Percentiles rank a stretch among this genome's conserved stretches.
Evolutionary conservation across 2,888 invertebrate genomes (phyloP).

Genomic region (Drosophila nigricruria): DNA sequence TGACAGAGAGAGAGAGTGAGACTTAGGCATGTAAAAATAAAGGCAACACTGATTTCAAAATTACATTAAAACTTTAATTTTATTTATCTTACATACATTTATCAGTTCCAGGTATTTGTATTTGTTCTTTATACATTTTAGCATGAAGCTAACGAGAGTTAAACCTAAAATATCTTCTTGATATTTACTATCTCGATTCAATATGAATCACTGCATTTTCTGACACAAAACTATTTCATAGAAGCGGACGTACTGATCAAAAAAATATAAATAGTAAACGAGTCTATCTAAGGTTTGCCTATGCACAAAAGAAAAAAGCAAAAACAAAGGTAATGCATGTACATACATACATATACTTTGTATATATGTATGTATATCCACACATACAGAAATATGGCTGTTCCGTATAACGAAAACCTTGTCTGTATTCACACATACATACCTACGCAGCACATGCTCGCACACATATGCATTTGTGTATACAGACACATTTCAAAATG

Average conservation of each 20-base stretch:
- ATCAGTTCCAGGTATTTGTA: slow-evolving; percentile 63
- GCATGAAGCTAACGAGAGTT: slow-evolving; percentile 30
- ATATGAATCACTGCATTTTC: slow-evolving; percentile 75
- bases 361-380: not conserved
- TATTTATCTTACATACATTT: slow-evolving; percentile 65
- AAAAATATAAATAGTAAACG: slow-evolving; percentile 47
- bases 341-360: slow-evolving; percentile 7
- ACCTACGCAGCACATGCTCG: slow-evolving; percentile 13
- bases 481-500: slow-evolving; percentile 51
- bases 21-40: slow-evolving; percentile 57
- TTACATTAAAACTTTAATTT: slow-evolving; percentile 59
- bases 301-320: slow-evolving; percentile 28
- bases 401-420: slow-evolving; percentile 10
- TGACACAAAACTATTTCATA: slow-evolving; percentile 34
- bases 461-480: slow-evolving; percentile 19
- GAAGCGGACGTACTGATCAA: slow-evolving; percentile 39
- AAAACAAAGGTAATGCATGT: slow-evolving; percentile 38
- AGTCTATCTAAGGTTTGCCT: slow-evolving; percentile 40
- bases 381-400: not conserved
- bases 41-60: slow-evolving; percentile 68
- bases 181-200: slow-evolving; percentile 64
- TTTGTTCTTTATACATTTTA: slow-evolving; percentile 43
- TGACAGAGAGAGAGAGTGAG: not conserved
- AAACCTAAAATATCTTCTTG: slow-evolving; percentile 26
- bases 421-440: slow-evolving; percentile 17